These are phyloP conservation scores for Hetaerina titia DNA, from an alignment of 2,888 invertebrate species.

Conservation along the genomic window DNA sequence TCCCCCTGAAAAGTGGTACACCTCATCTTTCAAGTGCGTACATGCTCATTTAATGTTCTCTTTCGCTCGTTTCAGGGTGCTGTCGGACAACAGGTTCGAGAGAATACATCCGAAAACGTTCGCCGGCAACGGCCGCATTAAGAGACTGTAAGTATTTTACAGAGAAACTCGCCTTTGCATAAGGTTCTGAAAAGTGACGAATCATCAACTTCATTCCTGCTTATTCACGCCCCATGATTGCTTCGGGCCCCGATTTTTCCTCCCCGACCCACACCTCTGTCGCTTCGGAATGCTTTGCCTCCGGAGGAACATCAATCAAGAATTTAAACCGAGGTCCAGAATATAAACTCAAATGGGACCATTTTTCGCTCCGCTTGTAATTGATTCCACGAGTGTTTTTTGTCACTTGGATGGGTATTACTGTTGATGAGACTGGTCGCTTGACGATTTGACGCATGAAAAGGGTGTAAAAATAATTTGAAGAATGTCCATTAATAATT, in stretches of 20 bases:
- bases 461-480: not conserved
- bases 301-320: not conserved
- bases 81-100: constrained; percentile 87
- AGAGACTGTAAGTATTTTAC: constrained; percentile 81
- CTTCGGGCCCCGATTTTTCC: not conserved
- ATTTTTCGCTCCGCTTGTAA: not conserved
- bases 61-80: constrained; percentile 81
- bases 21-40: not conserved
- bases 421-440: not conserved
- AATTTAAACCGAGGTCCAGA: not conserved
- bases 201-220: not conserved
- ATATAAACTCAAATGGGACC: not conserved
- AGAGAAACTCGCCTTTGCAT: not conserved
- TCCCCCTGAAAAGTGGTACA: not conserved
- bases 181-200: not conserved
- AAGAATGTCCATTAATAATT: not conserved
- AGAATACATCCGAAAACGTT: constrained; percentile 84
- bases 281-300: not conserved
- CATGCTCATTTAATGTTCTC: not conserved
- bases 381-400: not conserved
- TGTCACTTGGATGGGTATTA: not conserved
- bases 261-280: not conserved
- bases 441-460: not conserved
- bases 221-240: constrained; percentile 19
- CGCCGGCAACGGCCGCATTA: constrained; percentile 80